These are phyloP conservation scores for Corythoichthys intestinalis DNA, from an alignment of 2,113 vertebrate genomes.

Conservation along the genomic window DNA sequence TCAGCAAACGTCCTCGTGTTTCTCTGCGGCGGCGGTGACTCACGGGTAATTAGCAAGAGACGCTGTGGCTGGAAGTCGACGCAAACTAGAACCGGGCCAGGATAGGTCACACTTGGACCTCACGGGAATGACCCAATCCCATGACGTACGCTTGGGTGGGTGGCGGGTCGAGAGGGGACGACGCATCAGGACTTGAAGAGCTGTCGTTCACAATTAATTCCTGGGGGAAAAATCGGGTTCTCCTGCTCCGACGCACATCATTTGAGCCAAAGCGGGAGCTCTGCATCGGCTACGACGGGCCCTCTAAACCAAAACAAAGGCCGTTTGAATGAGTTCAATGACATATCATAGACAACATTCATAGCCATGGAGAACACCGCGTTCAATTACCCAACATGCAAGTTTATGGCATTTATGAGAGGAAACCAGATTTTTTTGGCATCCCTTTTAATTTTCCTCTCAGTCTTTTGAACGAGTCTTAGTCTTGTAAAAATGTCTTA, in stretches of 20 bases:
- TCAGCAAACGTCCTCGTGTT: slow-evolving; percentile 39
- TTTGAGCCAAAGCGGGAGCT: too few relatives aligned
- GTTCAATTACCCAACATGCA: too few relatives aligned
- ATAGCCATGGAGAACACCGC: too few relatives aligned
- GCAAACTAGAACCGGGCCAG: slow-evolving; percentile 70
- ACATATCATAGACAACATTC: too few relatives aligned
- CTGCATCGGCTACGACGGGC: too few relatives aligned
- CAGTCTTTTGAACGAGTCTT: too few relatives aligned
- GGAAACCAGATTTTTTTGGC: too few relatives aligned
- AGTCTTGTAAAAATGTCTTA: too few relatives aligned
- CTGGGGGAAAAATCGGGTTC: slow-evolving; percentile 10
- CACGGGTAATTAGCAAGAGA: slow-evolving; percentile 70
- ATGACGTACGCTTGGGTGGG: slow-evolving; percentile 33
- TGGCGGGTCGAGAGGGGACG: slow-evolving; percentile 62
- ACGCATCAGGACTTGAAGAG: slow-evolving; percentile 68
- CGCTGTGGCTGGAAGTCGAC: slow-evolving; percentile 67
- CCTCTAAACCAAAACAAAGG: too few relatives aligned
- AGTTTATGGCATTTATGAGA: too few relatives aligned
- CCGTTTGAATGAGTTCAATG: too few relatives aligned
- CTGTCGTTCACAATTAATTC: slow-evolving; percentile 45
- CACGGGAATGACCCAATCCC: slow-evolving; percentile 51
- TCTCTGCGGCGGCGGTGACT: slow-evolving; percentile 46
- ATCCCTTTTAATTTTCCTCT: too few relatives aligned
- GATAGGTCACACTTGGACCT: slow-evolving; percentile 70
- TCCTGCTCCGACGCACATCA: not conserved